phyloP scores from a whole-genome alignment of 2,113 vertebrate species.

The Cephalophus harveyi region DNA sequence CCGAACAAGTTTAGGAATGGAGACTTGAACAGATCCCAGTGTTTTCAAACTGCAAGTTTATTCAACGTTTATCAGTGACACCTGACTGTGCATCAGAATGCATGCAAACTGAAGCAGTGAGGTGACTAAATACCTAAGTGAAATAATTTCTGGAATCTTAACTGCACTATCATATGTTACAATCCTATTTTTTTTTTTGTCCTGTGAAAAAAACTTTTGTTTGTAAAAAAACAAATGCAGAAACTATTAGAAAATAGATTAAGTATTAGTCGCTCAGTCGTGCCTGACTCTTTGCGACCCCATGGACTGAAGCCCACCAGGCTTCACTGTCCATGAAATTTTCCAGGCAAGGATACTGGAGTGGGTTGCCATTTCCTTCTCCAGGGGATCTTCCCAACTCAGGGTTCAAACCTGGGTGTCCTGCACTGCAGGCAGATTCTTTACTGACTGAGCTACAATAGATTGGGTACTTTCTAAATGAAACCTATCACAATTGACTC shows the following conservation, averaged over 20 bases:
- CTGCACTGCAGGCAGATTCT: too few species aligned
- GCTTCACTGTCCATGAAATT: too few species aligned
- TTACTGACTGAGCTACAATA: neutral
- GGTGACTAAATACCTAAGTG: conserved; percentile 54
- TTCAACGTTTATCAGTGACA: neutral
- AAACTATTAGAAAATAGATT: conserved; percentile 59
- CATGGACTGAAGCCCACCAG: too few species aligned
- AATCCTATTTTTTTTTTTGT: neutral
- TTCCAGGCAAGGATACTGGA: too few species aligned
- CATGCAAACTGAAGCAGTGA: neutral
- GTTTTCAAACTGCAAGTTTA: neutral
- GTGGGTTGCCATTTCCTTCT: too few species aligned
- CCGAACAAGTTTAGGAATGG: neutral
- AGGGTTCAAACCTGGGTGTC: too few species aligned
- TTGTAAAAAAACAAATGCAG: conserved; percentile 53
- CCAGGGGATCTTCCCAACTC: too few species aligned
- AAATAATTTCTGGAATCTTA: conserved; percentile 70
- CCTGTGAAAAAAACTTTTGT: conserved; percentile 55
- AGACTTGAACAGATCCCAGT: neutral
- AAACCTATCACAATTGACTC: neutral
- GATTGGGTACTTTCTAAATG: conserved; percentile 27
- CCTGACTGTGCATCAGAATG: neutral
- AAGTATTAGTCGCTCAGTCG: too few species aligned
- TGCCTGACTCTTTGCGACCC: too few species aligned
- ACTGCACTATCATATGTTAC: conserved; percentile 23